Evolutionary conservation across 2,797 vertebrate species (phyloP).

Genomic region (Xenentodon cancila): DNA sequence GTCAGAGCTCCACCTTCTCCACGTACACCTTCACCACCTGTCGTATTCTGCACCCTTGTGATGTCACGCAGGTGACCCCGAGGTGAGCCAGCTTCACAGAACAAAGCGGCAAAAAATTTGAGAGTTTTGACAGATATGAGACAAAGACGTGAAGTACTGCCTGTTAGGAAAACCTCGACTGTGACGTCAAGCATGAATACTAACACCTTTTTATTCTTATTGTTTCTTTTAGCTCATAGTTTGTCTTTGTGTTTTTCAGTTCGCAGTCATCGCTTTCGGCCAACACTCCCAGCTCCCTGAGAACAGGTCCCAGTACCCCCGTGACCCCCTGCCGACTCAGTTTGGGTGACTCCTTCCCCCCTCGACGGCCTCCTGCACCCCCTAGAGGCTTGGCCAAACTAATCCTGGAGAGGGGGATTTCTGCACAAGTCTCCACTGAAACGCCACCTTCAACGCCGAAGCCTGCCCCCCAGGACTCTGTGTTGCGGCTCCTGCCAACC

Average conservation of each 20-base stretch:
- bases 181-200: too few relatives aligned
- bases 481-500: slow-evolving; percentile 75
- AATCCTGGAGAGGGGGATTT: slow-evolving; percentile 92
- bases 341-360: slow-evolving; percentile 87
- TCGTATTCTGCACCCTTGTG: slow-evolving; percentile 94
- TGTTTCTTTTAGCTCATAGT: background rate
- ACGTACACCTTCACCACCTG: slow-evolving; percentile 98
- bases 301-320: slow-evolving; percentile 83
- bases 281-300: slow-evolving; percentile 83
- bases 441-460: slow-evolving; percentile 47
- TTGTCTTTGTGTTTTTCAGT: slow-evolving; percentile 20
- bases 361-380: slow-evolving; percentile 76
- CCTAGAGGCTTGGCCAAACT: slow-evolving; percentile 88
- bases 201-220: too few relatives aligned
- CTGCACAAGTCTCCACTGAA: slow-evolving; percentile 87
- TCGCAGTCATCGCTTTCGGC: slow-evolving; percentile 72
- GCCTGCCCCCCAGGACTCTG: slow-evolving; percentile 50
- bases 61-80: slow-evolving; percentile 92
- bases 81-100: slow-evolving; percentile 79
- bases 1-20: slow-evolving; percentile 92
- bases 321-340: slow-evolving; percentile 87
- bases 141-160: too few relatives aligned
- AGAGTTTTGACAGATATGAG: too few relatives aligned
- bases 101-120: too few relatives aligned
- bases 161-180: too few relatives aligned